These are phyloP conservation scores for Octopus bimaculoides DNA, from an alignment of 1,140 invertebrate species.

Conservation along the genomic window DNA sequence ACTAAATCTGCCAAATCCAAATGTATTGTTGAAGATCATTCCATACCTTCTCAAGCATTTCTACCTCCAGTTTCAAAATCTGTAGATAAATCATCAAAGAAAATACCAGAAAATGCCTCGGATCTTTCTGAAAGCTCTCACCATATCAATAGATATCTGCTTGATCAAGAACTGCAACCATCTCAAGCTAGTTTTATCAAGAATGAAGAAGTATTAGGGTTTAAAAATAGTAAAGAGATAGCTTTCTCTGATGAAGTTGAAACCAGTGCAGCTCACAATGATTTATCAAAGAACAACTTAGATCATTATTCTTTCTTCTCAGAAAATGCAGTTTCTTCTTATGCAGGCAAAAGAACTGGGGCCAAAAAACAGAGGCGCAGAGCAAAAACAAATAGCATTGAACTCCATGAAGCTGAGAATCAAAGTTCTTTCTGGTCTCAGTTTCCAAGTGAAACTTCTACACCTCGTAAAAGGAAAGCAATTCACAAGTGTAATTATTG, in stretches of 20 bases:
- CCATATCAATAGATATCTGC: neutral
- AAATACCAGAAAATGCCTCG: neutral
- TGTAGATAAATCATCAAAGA: neutral
- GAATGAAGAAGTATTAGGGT: too few relatives aligned
- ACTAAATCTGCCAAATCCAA: constrained; percentile 22
- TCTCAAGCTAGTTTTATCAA: too few relatives aligned
- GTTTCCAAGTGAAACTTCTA: neutral
- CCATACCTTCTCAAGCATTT: neutral
- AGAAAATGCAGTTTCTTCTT: neutral
- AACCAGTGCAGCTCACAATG: too few relatives aligned
- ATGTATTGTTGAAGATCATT: neutral
- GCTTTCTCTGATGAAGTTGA: too few relatives aligned
- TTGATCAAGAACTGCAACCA: neutral
- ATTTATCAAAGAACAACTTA: neutral
- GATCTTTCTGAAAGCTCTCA: neutral
- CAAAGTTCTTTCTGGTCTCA: too few relatives aligned
- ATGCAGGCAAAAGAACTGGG: neutral
- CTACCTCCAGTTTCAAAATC: neutral
- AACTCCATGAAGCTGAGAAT: neutral
- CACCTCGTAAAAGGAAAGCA: neutral
- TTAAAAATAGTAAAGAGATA: too few relatives aligned
- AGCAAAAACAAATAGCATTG: neutral
- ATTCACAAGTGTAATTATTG: constrained; percentile 51
- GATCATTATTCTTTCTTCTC: neutral
- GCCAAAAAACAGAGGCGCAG: neutral